Evolutionary conservation across 2,888 invertebrate species (phyloP), one percentile per base, ranked within the genome.

Genomic region (Cerastoderma edule): DNA sequence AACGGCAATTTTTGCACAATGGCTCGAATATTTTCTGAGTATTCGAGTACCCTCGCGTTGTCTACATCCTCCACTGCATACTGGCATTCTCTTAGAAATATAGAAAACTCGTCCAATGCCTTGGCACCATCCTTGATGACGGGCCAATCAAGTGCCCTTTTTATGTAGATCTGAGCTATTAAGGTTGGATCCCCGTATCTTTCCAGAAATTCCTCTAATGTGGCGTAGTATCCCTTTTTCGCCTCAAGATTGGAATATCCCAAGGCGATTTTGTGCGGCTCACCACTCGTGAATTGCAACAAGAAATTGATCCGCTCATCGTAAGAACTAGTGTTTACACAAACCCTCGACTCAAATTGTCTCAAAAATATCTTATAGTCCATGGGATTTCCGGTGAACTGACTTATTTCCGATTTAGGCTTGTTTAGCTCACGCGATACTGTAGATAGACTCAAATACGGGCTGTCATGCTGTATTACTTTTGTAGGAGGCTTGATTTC

Each of bases 11-110:
- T 80, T 30, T 60, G 32, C 5, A 80, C 65, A 13, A 80, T n/a
- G 3, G n/a, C 35, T 50, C 64, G 67, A n/a, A 81, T 22, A 30
- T 80, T 77, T 50, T 80, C 77, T 22, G 73, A 64, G 35, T 78
- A 78, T 22, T 80, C 80, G 10, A 80, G 57, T 0, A 74, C 67
- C 54, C 27, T 54, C 0, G 33, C 32, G 4, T 69, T 60, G 24
- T 65, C 67, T 8, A 78, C 54, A 16, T 39, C 54, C n/a, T 68
- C 63, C 1, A 75, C 53, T 6, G 78, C 78, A 32, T 63, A 68
- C 28, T 33, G 39, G 32, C 74, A 78, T 33, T 78, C 78, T 24
- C 32, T 4, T 2, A 78, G 30, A 35, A 78, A 78, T 24, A 78
- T 64, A 1, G 53, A 46, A 67, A 48, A 78, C 16, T 60, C 54